Evolutionary conservation across 1,140 invertebrate genomes (phyloP), one percentile per base, ranked within the genome.

Genomic region (Drosophila bocqueti): DNA sequence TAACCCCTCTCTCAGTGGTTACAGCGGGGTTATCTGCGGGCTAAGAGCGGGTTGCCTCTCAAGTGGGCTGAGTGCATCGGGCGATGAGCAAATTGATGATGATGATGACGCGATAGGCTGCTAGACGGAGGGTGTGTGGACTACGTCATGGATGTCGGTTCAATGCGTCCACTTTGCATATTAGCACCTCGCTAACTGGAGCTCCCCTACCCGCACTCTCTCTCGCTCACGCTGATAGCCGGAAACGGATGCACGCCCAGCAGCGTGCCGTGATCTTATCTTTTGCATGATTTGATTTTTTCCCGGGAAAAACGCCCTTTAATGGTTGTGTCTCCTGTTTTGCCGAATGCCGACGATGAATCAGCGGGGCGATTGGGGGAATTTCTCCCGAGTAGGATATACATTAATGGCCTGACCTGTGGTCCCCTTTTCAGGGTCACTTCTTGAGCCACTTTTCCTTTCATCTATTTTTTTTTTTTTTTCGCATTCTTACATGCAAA

Each of bases 161-260:
- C 66, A 65, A 46, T 76, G 71, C 42, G 59, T 77, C 38, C 71
- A 81, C 73, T 90, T 89, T 84, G 85, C 78, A 79, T 81, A 79
- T 81, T 84, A 89, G 75, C 81, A 89, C 81, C 83, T 89, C 54
- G 38, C 63, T 4, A 84, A 87, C 76, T 87, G 50, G 83, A 89
- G 40, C 65, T 66, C 61, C 47, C 16, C 54, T 4, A 40, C 54
- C 57, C 36, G 38, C 13, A 26, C 31, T 24, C 29, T 42, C 2
- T 52, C n/a, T 50, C 2, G 34, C n/a, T 50, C 24, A 21, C 40
- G 29, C 2, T 34, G 2, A 36, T 8, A 65, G 10, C 26, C 83
- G 84, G 84, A 89, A 89, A 90, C 85, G 85, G 84, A 89, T 90
- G 64, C 77, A 72, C 40, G 73, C 61, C 18, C n/a, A 52, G 42